phyloP scores from a whole-genome alignment of 2,113 vertebrate species.

The Mesitornis unicolor region DNA sequence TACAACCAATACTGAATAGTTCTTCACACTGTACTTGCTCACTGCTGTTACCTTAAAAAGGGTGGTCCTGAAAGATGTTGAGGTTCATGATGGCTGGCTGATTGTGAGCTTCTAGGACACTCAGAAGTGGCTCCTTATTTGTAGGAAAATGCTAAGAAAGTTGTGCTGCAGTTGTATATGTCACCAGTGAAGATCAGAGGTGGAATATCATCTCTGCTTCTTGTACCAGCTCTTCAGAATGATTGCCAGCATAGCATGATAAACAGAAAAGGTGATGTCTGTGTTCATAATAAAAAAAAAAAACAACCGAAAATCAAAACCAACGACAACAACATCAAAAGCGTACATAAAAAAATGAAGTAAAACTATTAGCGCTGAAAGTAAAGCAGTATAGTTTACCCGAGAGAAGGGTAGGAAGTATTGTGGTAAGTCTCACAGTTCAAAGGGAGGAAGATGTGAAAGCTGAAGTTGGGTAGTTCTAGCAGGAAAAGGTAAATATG shows the following conservation, averaged over 20 bases:
- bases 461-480: neutral
- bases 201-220: neutral
- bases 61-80: neutral
- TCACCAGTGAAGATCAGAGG: neutral
- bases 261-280: neutral
- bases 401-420: neutral
- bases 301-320: neutral
- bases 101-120: neutral
- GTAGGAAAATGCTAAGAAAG: neutral
- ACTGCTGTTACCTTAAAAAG: neutral
- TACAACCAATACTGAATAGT: neutral
- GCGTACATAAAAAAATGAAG: neutral
- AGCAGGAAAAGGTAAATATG: neutral
- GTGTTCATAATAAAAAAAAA: neutral
- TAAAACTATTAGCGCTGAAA: neutral
- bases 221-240: neutral
- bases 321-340: neutral
- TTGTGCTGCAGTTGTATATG: neutral
- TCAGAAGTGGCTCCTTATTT: neutral
- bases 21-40: neutral
- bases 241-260: neutral
- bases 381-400: neutral
- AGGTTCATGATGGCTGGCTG: neutral
- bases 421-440: neutral
- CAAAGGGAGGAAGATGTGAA: neutral